Evolutionary conservation across 2,113 vertebrate genomes (phyloP), one percentile per base, ranked within the genome.

Genomic region (Chaetorhynchus papuensis): DNA sequence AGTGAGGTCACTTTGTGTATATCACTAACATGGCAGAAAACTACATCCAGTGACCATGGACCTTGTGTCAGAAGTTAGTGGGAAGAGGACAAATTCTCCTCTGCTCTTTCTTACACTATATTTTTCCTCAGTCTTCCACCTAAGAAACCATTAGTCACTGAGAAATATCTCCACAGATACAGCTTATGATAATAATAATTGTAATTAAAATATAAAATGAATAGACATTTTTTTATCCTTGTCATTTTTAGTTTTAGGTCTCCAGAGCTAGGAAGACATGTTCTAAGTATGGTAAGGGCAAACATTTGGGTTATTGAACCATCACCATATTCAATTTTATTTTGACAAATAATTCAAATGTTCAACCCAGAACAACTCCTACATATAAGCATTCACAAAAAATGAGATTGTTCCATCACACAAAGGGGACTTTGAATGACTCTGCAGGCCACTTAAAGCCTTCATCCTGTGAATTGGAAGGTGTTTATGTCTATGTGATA

Each of bases 341-440:
- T 83, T 88, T 72, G n/a, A 71, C 15, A 77, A 71, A 85, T 64
- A 75, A 44, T 80, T 80, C 37, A 78, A 33, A 88, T 83, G 15
- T 88, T 89, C 52, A 81, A 63, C 3, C 13, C 10, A 35, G 11
- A 76, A 30, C 31, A 88, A 76, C 14, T 65, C 12, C 27, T 74
- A 63, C 42, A 56, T 81, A 50, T 19, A 66, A 86, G 6, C 4
- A 24, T 42, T 88, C 24, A 72, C 35, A 87, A 81, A 71, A 90
- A 79, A 66, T 16, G 2, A 81, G 13, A 71, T 22, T 71, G 18
- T 49, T 21, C 30, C 15, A 26, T 61, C 19, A 54, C 15, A 44
- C 44, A 81, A 77, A 83, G 31, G 10, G 14, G 28, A 81, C 18
- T 88, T 83, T 66, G 44, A 95, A 78, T 44, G 26, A 47, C 66